These are phyloP conservation scores for Haliclona indistincta DNA, from an alignment of 37 sponge, comb jelly and placozoan genomes.

Conservation along the genomic window DNA sequence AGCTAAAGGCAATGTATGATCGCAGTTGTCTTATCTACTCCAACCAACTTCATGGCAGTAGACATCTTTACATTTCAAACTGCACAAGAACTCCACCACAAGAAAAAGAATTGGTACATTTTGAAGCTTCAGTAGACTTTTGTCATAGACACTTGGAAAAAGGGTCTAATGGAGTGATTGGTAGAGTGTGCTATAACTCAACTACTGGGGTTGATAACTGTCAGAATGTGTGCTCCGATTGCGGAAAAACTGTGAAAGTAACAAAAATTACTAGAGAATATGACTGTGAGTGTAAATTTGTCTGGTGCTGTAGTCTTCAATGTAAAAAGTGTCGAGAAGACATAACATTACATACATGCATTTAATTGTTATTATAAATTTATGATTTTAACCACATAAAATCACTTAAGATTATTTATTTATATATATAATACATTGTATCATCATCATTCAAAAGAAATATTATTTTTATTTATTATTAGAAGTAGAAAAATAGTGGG, in stretches of 20 bases:
- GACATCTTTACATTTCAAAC: constrained; percentile 7
- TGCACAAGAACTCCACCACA: neutral
- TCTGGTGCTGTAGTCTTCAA: constrained; percentile 46
- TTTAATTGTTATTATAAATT: constrained; percentile 1
- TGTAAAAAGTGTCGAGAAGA: neutral
- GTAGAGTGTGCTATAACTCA: constrained; percentile 25
- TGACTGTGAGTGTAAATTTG: constrained; percentile 23
- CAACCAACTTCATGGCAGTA: neutral
- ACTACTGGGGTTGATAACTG: constrained; percentile 20
- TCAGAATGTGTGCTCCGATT: constrained; percentile 9
- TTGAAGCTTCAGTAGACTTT: constrained; percentile 4
- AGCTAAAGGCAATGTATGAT: constrained; percentile 15
- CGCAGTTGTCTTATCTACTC: constrained; percentile 16
- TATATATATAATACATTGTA: neutral
- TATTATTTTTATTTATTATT: neutral
- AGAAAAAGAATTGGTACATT: constrained; percentile 1
- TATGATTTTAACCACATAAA: neutral
- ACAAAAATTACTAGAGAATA: neutral
- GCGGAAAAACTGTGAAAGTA: constrained; percentile 5
- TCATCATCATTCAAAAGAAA: neutral
- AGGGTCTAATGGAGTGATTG: constrained; percentile 31
- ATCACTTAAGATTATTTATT: neutral
- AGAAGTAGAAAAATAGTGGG: neutral
- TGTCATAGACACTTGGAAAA: constrained; percentile 4
- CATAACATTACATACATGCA: constrained; percentile 11